These are phyloP conservation scores for Prionailurus bengalensis DNA, from an alignment of 2,113 vertebrate species.

Conservation along the genomic window DNA sequence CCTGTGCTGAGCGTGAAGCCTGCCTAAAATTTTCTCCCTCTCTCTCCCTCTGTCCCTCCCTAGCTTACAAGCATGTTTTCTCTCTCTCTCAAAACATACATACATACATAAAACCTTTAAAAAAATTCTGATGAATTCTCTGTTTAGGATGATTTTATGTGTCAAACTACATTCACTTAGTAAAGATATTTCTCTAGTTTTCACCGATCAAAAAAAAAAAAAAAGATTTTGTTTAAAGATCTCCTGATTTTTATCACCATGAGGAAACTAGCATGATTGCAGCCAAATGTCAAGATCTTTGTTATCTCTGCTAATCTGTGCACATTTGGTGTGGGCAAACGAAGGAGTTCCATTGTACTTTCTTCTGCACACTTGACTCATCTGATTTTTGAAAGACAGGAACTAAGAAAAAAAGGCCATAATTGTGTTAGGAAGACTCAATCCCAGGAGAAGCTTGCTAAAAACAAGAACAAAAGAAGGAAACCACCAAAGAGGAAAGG, in stretches of 20 bases:
- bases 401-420: constrained; percentile 35
- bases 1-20: too few relatives aligned
- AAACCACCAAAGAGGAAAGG: neutral
- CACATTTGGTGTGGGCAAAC: neutral
- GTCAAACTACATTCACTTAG: neutral
- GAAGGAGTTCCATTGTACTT: constrained; percentile 23
- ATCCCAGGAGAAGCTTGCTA: neutral
- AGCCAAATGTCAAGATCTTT: neutral
- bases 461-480: neutral
- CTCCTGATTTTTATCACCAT: constrained; percentile 8
- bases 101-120: neutral
- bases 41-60: too few relatives aligned
- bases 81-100: too few relatives aligned
- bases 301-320: constrained; percentile 6
- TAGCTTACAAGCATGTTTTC: too few relatives aligned
- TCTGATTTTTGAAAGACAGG: neutral
- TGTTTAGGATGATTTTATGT: constrained; percentile 12
- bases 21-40: too few relatives aligned
- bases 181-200: constrained; percentile 35
- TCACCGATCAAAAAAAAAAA: neutral
- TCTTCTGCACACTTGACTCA: neutral
- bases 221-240: neutral
- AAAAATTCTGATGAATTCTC: neutral
- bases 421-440: neutral
- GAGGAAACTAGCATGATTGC: neutral